Percentiles rank a stretch among this genome's conserved stretches.
Conservation (phyloP, 1,140 invertebrate species). For the Drosophila sp. region DNA sequence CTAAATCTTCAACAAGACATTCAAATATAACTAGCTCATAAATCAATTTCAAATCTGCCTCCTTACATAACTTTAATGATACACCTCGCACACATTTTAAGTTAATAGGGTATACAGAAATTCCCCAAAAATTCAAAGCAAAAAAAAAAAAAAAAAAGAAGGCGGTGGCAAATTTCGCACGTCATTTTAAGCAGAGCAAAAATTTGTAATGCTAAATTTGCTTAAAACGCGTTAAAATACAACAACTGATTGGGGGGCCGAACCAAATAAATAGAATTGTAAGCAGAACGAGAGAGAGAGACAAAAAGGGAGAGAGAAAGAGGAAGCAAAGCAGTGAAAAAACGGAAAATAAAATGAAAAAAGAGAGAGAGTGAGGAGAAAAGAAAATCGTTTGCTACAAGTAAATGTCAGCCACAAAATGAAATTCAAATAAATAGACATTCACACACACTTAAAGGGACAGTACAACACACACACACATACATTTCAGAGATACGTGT, state of each 20-base stretch:
- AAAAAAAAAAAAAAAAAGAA: conserved; percentile 8
- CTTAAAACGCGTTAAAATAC: conserved; percentile 68
- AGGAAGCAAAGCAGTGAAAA: background rate
- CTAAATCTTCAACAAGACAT: too few species aligned
- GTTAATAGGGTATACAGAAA: conserved; percentile 19
- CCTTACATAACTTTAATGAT: background rate
- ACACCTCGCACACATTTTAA: too few species aligned
- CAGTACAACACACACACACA: conserved; percentile 26
- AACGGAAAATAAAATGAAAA: background rate
- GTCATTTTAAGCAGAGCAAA: conserved; percentile 54
- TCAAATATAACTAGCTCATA: too few species aligned
- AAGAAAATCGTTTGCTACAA: conserved; percentile 32
- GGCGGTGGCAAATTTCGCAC: conserved; percentile 60
- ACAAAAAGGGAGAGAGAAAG: background rate
- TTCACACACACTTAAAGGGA: conserved; percentile 41
- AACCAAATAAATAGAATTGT: conserved; percentile 39
- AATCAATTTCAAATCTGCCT: background rate
- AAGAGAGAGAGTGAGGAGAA: too few species aligned
- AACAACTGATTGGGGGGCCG: conserved; percentile 15
- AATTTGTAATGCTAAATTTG: conserved; percentile 78
- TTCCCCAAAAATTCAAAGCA: conserved; percentile 52
- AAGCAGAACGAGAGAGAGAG: background rate
- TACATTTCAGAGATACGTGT: background rate
- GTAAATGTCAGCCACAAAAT: conserved; percentile 67
- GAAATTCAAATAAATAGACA: conserved; percentile 81